Evolutionary conservation across 2,113 vertebrate species (phyloP).

Genomic region (Pantherophis guttatus): DNA sequence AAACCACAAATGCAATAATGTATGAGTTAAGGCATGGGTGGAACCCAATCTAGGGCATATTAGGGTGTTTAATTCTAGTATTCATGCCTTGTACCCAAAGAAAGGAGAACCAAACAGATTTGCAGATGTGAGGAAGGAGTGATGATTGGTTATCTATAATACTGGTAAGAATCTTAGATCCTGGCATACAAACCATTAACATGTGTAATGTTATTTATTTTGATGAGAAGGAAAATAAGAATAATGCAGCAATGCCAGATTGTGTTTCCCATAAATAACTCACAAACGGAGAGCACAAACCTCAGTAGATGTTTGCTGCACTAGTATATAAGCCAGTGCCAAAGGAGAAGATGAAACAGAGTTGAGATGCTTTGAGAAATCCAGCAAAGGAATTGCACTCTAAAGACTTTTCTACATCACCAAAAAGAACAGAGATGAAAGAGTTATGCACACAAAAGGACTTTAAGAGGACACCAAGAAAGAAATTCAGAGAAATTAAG

Average conservation of each 20-base stretch:
- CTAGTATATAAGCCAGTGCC: background rate
- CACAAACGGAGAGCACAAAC: background rate
- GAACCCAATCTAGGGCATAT: background rate
- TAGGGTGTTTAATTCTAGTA: background rate
- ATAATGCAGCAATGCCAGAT: background rate
- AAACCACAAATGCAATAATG: background rate
- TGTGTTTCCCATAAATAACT: background rate
- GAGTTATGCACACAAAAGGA: background rate
- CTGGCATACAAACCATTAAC: background rate
- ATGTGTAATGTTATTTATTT: background rate
- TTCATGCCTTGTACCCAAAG: background rate
- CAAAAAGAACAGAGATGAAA: background rate
- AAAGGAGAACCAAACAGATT: background rate
- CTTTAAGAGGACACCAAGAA: background rate
- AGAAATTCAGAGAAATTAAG: background rate
- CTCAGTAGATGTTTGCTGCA: background rate
- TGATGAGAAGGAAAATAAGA: background rate
- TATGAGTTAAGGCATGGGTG: background rate
- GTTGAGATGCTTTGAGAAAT: background rate
- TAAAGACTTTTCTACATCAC: background rate
- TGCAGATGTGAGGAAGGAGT: background rate
- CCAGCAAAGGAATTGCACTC: background rate
- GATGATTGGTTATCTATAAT: background rate
- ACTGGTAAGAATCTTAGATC: background rate
- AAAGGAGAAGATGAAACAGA: background rate